Base-by-base conservation (phyloP, 2,888 invertebrate species). In the Scrobipalpa atriplicella region DNA sequence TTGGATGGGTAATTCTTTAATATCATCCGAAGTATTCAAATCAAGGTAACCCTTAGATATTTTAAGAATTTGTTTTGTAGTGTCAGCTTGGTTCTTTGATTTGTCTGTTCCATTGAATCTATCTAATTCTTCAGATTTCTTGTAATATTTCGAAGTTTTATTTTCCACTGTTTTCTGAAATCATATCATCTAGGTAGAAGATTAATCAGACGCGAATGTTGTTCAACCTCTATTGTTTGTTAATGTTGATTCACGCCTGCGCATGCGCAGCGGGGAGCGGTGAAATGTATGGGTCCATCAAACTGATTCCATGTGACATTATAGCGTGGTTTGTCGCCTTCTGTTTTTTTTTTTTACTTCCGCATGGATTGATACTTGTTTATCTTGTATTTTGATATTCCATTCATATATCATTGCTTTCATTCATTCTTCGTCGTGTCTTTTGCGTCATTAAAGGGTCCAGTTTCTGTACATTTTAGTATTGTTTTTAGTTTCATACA, bases 151-250 rank as follows among this genome's bases (percentile, higher is more conserved):
- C n/a, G n/a, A 51, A 62, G 29, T 29, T 47, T 1, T 36, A 13
- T 56, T 6, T 18, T 61, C 36, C n/a, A 36, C 64, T 72, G 69
- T 64, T 68, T 72, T 75, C 72, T 75, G 73, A 70, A 68, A 54
- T 67, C 61, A 72, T 74, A 76, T 74, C 67, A 70, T 65, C 54
- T 65, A 61, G 68, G 64, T 68, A 66, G 64, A 67, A 72, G 77
- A 80, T 79, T 77, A 78, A 81, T 79, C 75, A 73, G 52, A 8
- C 18, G 52, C 77, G 76, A 78, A 78, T 64, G 64, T 38, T 41
- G 61, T 74, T 74, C 72, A 66, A 76, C 77, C 77, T 70, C 83
- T 78, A 89, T 89, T 89, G 88, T 89, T 88, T 89, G 89, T 88
- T 84, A 89, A 87, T 89, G 76, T 77, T 82, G 7, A 2, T 21